These are phyloP conservation scores for Ovis canadensis DNA, from an alignment of 2,113 vertebrate genomes.

Conservation along the genomic window DNA sequence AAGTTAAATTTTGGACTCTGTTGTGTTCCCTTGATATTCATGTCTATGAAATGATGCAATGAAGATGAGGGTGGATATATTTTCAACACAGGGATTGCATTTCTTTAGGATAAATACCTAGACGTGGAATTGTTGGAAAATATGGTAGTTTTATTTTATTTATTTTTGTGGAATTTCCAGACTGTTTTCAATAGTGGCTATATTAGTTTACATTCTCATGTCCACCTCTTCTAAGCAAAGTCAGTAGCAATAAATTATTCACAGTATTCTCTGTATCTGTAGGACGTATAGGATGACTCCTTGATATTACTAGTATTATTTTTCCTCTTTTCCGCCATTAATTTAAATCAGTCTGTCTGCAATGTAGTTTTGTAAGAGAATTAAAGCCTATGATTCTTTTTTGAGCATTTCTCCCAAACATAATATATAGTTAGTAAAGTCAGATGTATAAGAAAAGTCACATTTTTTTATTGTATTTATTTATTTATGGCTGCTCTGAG, in stretches of 20 bases:
- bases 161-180: not conserved
- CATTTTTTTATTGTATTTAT: not conserved
- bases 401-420: not conserved
- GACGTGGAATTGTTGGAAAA: not conserved
- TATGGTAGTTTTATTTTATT: not conserved
- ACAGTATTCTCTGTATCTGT: not conserved
- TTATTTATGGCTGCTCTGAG: not conserved
- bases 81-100: not conserved
- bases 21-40: not conserved
- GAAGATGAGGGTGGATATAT: not conserved
- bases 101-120: not conserved
- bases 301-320: not conserved
- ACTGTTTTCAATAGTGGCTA: not conserved
- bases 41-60: not conserved
- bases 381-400: not conserved
- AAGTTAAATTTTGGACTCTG: not conserved
- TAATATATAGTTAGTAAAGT: not conserved
- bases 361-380: not conserved
- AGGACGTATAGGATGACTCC: not conserved
- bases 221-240: not conserved
- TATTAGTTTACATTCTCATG: not conserved
- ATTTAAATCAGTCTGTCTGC: not conserved
- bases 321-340: not conserved
- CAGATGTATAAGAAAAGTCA: not conserved
- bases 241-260: not conserved